These are phyloP conservation scores for Eulemur albifrons DNA, from an alignment of 2,797 vertebrate species.

Conservation along the genomic window DNA sequence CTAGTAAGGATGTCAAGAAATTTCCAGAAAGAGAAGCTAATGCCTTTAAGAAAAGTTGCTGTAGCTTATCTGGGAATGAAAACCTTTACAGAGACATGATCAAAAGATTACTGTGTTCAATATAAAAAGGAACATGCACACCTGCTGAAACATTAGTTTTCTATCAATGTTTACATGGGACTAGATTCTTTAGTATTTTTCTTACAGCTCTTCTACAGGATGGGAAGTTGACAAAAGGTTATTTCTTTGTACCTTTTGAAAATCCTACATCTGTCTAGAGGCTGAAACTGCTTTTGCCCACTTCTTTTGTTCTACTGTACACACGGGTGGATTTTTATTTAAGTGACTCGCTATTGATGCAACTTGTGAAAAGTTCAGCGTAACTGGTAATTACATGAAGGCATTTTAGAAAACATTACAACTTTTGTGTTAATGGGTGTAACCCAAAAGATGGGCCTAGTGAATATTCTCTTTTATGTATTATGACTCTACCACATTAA, in stretches of 20 bases:
- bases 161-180: constrained; percentile 61
- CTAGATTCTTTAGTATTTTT: constrained; percentile 54
- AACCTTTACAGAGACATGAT: neutral
- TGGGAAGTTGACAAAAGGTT: constrained; percentile 69
- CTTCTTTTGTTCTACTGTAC: constrained; percentile 62
- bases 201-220: constrained; percentile 60
- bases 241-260: constrained; percentile 76
- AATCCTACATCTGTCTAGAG: constrained; percentile 51
- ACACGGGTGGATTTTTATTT: constrained; percentile 59
- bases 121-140: constrained; percentile 75
- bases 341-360: constrained; percentile 66
- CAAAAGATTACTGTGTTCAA: constrained; percentile 63
- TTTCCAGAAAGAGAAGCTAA: neutral
- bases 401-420: constrained; percentile 75
- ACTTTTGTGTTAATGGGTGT: constrained; percentile 83
- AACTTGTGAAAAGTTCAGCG: constrained; percentile 81
- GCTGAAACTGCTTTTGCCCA: constrained; percentile 55
- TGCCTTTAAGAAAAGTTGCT: constrained; percentile 48
- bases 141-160: constrained; percentile 81
- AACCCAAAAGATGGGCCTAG: constrained; percentile 55
- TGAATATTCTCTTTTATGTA: constrained; percentile 74
- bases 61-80: constrained; percentile 46
- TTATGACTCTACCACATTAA: constrained; percentile 68
- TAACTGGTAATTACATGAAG: constrained; percentile 74
- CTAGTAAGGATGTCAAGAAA: neutral